These are phyloP conservation scores for Blera fallax DNA, from an alignment of 2,888 invertebrate species.

Conservation along the genomic window DNA sequence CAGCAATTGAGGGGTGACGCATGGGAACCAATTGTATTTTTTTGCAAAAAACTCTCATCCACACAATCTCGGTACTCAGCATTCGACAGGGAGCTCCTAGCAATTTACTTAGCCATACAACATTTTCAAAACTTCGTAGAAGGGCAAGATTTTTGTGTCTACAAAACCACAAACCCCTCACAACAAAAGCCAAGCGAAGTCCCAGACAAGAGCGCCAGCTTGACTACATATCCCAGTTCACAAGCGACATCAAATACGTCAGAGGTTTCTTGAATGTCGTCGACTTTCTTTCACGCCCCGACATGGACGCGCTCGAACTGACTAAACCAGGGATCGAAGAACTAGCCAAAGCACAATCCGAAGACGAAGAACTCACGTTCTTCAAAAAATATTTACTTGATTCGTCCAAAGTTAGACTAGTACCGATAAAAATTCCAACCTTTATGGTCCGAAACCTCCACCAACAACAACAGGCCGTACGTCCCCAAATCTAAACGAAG, in stretches of 20 bases:
- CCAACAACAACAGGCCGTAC: too few relatives aligned
- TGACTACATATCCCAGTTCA: constrained; percentile 73
- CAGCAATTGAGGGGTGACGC: background rate
- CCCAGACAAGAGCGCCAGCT: constrained; percentile 76
- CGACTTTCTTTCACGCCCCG: too few relatives aligned
- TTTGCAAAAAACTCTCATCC: constrained; percentile 14
- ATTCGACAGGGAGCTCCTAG: constrained; percentile 19
- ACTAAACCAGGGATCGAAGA: too few relatives aligned
- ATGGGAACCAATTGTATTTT: constrained; percentile 14
- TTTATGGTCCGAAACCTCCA: too few relatives aligned
- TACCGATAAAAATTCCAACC: too few relatives aligned
- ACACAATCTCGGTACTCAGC: constrained; percentile 16
- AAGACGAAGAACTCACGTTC: too few relatives aligned
- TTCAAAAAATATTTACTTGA: too few relatives aligned
- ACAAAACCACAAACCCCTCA: background rate
- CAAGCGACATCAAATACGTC: constrained; percentile 3
- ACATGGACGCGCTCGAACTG: too few relatives aligned
- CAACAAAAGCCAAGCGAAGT: too few relatives aligned
- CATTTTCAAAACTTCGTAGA: constrained; percentile 75
- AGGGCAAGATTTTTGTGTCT: constrained; percentile 73
- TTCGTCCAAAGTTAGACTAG: too few relatives aligned
- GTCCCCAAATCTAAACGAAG: too few relatives aligned
- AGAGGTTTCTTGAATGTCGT: constrained; percentile 6
- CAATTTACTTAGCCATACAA: background rate
- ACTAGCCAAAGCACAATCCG: too few relatives aligned